These are phyloP conservation scores for Saccopteryx bilineata DNA, from an alignment of 2,113 vertebrate species.

Conservation along the genomic window DNA sequence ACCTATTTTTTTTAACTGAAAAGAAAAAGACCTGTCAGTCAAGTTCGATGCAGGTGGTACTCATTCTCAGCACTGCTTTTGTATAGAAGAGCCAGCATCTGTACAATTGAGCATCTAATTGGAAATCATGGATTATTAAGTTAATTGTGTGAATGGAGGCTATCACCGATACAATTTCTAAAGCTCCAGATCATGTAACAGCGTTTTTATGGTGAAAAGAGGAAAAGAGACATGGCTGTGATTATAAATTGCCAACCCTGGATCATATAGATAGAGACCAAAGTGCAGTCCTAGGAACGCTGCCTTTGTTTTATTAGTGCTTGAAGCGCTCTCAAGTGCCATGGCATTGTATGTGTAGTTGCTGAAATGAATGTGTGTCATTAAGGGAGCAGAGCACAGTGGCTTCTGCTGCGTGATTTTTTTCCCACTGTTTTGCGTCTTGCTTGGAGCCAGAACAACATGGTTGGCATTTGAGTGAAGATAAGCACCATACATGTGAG, in stretches of 20 bases:
- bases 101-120: constrained; percentile 78
- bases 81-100: constrained; percentile 70
- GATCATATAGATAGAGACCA: background rate
- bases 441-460: background rate
- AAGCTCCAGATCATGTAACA: constrained; percentile 73
- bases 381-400: constrained; percentile 47
- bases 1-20: constrained; percentile 9
- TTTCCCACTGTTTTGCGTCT: constrained; percentile 23
- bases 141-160: constrained; percentile 80
- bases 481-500: background rate
- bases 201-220: constrained; percentile 71
- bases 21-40: constrained; percentile 57
- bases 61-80: constrained; percentile 55
- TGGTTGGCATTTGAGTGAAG: constrained; percentile 46
- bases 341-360: constrained; percentile 45
- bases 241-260: constrained; percentile 65
- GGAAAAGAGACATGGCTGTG: constrained; percentile 52
- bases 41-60: constrained; percentile 43
- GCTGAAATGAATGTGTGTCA: constrained; percentile 65
- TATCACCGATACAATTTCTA: constrained; percentile 79
- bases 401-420: constrained; percentile 27
- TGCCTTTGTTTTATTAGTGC: constrained; percentile 37
- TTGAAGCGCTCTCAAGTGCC: constrained; percentile 37
- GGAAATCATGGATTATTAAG: constrained; percentile 80
- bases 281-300: background rate